Conservation (phyloP, 2,797 vertebrate species). For the Spondyliosoma cantharus region DNA sequence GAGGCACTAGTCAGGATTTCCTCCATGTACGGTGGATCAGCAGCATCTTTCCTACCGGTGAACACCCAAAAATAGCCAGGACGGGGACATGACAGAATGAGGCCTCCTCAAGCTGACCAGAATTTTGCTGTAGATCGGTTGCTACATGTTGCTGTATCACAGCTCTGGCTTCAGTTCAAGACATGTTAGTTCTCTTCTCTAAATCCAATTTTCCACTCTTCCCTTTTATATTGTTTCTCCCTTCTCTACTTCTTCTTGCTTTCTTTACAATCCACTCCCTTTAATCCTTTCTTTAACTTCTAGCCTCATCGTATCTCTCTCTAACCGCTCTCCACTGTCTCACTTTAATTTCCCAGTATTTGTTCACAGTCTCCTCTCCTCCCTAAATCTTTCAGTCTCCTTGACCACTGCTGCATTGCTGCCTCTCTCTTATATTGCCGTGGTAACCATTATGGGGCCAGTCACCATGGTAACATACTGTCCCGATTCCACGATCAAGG, state of each 20-base stretch:
- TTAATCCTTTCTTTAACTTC: conserved; percentile 6
- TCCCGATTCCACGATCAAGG: conserved; percentile 83
- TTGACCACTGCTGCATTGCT: conserved; percentile 72
- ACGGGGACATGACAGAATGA: conserved; percentile 42
- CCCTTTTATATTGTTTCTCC: not conserved
- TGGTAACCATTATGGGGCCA: conserved; percentile 78
- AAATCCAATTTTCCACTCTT: not conserved
- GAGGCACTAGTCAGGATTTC: conserved; percentile 17
- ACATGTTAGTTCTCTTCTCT: conserved; percentile 5
- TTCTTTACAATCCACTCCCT: not conserved
- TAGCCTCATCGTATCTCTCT: conserved; percentile 4
- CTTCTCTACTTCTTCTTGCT: not conserved
- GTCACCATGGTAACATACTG: conserved; percentile 80
- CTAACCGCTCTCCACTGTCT: conserved; percentile 9
- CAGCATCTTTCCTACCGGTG: conserved; percentile 8
- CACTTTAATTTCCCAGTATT: conserved; percentile 43
- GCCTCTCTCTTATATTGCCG: conserved; percentile 65
- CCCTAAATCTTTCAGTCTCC: conserved; percentile 62
- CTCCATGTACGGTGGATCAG: conserved; percentile 7
- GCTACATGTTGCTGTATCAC: conserved; percentile 18
- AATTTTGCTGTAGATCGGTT: conserved; percentile 54
- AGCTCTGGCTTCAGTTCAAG: not conserved
- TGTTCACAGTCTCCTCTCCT: conserved; percentile 49
- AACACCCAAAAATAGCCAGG: conserved; percentile 60
- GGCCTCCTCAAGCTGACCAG: conserved; percentile 52